Conservation (phyloP, 2,888 invertebrate genomes). For the Orthonychiurus folsomi region DNA sequence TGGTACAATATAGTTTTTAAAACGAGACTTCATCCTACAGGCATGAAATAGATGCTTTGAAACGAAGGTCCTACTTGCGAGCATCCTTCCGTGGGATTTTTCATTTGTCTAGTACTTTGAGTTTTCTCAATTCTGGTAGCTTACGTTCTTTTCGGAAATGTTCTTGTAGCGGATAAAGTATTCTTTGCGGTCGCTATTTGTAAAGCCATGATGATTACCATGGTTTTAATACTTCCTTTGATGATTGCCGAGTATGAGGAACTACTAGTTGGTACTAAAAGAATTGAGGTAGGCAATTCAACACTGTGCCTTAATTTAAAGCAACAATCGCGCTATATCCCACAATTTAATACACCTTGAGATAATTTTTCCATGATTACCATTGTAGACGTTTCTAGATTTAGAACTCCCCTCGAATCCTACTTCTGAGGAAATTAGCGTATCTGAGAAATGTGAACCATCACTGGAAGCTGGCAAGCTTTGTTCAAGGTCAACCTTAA, state of each 20-base stretch:
- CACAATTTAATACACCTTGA: no score
- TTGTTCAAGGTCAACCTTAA: no score
- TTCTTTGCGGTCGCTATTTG: constrained; percentile 86
- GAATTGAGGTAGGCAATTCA: constrained; percentile 51
- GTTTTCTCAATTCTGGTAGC: constrained; percentile 70
- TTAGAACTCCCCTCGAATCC: no score
- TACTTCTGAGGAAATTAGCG: no score
- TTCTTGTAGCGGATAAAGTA: constrained; percentile 62
- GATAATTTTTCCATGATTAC: no score
- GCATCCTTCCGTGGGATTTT: constrained; percentile 58
- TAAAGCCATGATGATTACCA: constrained; percentile 72
- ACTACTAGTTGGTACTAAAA: constrained; percentile 62
- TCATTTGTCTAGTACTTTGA: constrained; percentile 64
- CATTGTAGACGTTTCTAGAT: no score
- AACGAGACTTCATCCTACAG: no score
- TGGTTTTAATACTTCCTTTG: constrained; percentile 79
- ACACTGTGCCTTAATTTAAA: neutral
- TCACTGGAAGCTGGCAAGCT: no score
- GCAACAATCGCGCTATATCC: neutral
- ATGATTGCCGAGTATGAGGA: constrained; percentile 73
- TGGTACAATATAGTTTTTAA: no score
- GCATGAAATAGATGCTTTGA: constrained; percentile 58
- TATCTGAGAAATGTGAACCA: no score
- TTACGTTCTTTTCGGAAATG: constrained; percentile 53
- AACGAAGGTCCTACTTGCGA: constrained; percentile 57